Evolutionary conservation across 1,140 invertebrate genomes (phyloP), one percentile per base, ranked within the genome.

Genomic region (Drosophila gunungcola): DNA sequence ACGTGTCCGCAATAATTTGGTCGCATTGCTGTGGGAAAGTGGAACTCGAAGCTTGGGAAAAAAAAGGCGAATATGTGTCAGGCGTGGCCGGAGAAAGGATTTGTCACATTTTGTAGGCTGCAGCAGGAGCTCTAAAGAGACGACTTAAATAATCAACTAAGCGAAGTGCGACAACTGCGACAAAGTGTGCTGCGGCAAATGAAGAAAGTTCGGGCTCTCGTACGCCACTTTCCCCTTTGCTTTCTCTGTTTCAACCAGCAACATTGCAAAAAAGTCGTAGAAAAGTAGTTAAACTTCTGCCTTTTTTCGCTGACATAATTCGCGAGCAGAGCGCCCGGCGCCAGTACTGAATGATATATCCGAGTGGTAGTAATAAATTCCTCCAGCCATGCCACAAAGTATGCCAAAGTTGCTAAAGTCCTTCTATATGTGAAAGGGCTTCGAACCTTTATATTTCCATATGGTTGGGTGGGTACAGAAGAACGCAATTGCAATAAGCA

Each of bases 201-300:
- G 74, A 86, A 85, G 82, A 85, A 85, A 85, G 74, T 85, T 85
- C 57, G 32, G 34, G 21, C 9, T 12, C 27, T 13, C 45, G 41
- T 55, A 42, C 43, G 2, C 36, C 45, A 7, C 51, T 39, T 34
- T 43, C 41, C 25, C 13, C 27, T 39, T n/a, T 0, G 16, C 13
- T 48, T 46, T 62, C 56, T 51, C 49, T 60, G 38, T 32, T 55
- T 49, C 12, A 9, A n/a, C 10, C 34, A 41, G 25, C 51, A 42
- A 49, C 61, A 82, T 55, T 78, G 49, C 60, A 55, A 70, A 80
- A 80, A 86, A 88, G 64, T 79, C 83, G 70, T 79, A 64, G 82
- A 65, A 86, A 86, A 86, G 82, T 86, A 86, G 82, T 86, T 88
- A 88, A 86, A 88, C 61, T 86, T 82, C 73, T 79, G 78, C 61